Percentiles rank a stretch among this genome's conserved stretches.
Evolutionary conservation across 2,113 vertebrate species (phyloP).

Genomic region (Cololabis saira): DNA sequence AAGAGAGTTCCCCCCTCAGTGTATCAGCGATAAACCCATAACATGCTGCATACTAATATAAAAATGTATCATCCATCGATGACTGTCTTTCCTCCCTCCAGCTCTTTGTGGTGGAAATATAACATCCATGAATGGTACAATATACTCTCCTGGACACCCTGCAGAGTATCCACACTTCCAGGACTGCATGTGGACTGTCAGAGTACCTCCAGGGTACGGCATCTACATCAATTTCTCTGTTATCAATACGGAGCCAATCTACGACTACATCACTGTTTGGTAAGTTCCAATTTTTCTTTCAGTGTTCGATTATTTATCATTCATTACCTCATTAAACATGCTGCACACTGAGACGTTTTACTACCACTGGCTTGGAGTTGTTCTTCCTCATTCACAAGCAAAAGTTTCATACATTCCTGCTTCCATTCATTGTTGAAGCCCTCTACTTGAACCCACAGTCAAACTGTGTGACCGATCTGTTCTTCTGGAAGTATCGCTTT

Average conservation of each 20-base stretch:
- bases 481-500: no score
- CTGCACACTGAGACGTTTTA: not conserved
- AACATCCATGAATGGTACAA: constrained; percentile 95
- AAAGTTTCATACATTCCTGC: not conserved
- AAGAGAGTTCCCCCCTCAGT: constrained; percentile 6
- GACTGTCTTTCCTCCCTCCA: constrained; percentile 53
- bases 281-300: constrained; percentile 71
- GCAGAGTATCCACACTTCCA: constrained; percentile 98
- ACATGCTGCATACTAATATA: constrained; percentile 7
- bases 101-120: constrained; percentile 97
- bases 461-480: no score
- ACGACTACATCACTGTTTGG: constrained; percentile 98
- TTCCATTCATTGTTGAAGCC: not conserved
- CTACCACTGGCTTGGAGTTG: not conserved
- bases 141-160: constrained; percentile 96
- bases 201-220: constrained; percentile 93
- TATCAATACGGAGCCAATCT: constrained; percentile 97
- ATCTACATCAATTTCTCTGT: constrained; percentile 97
- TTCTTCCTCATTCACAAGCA: not conserved
- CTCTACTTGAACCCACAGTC: not conserved
- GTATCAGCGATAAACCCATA: constrained; percentile 40
- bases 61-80: constrained; percentile 12
- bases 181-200: constrained; percentile 95
- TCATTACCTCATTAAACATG: not conserved
- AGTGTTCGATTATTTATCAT: constrained; percentile 12